phyloP scores from a whole-genome alignment of 2,113 vertebrate genomes.

The Hypanus sabinus region DNA sequence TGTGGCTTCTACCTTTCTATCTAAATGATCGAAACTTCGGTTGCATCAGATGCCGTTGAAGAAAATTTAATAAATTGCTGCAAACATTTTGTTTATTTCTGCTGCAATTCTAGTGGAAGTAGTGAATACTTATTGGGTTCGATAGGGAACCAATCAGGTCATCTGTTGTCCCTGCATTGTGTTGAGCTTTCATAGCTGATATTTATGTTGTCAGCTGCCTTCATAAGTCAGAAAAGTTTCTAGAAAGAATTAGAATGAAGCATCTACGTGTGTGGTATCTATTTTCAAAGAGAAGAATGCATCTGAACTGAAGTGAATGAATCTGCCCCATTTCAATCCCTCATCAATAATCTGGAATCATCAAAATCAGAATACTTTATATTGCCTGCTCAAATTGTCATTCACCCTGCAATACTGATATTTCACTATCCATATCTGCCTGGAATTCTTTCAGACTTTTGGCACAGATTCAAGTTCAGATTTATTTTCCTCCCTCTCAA shows the following conservation, averaged over 20 bases:
- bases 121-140: no score
- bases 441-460: background rate
- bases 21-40: no score
- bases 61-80: no score
- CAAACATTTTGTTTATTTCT: no score
- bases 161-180: background rate
- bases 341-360: slow-evolving; percentile 7
- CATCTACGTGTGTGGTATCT: background rate
- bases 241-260: background rate
- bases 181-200: no score
- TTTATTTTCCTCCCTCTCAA: background rate
- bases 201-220: background rate
- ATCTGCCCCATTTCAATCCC: background rate
- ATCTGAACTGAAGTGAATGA: background rate
- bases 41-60: no score
- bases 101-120: no score
- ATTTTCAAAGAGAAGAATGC: background rate
- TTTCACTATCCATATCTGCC: background rate
- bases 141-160: background rate
- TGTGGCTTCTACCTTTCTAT: no score
- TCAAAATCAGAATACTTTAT: slow-evolving; percentile 4
- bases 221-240: background rate
- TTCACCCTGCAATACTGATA: background rate
- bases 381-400: background rate
- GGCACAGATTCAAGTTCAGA: background rate